Base-by-base conservation (phyloP, 1,140 invertebrate species). In the Vanessa atalanta region DNA sequence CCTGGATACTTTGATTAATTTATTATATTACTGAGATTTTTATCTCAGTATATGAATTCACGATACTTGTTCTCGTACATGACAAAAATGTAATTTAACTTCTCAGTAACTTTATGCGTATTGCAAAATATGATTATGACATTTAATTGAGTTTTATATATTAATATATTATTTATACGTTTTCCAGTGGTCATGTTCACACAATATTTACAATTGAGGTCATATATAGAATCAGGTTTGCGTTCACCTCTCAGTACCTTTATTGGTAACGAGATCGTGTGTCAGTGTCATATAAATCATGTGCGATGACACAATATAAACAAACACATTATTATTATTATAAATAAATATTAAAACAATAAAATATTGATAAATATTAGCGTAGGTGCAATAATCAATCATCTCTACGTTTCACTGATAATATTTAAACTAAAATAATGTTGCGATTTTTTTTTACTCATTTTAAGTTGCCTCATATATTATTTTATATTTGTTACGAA, bases 191-290 rank as follows among this genome's bases (percentile, higher is more conserved):
- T 48, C 57, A n/a, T 48, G 55, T 70, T 70, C 53, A 47, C 55
- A 31, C 57, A 61, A 73, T 57, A 78, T 76, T 55, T 79, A 76
- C 74, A 77, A 74, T 70, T 80, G 65, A 31, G 65, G 53, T 82
- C 85, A 76, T 89, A 75, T 86, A 85, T 80, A 80, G 83, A 77
- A 84, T 82, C 79, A 61, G 80, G 82, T 83, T 83, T 76, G 80
- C 79, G 79, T 84, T 88, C 77, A 85, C 88, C 68, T 87, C 77
- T 80, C 43, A 75, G 61, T 66, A 68, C 86, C 86, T 82, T 87
- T 81, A 85, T 81, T 81, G 84, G 87, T 67, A 80, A 83, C 70
- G 72, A 75, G 83, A 83, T 87, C 67, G 65, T 77, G 77, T 82
- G 75, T 88, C 86, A 87, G 83, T 88, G 86, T 84, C 82, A 82